A percentile compares a stretch with the other conserved stretches of the same genome.
These are phyloP conservation scores for Cebus imitator DNA, from an alignment of 2,113 vertebrate genomes.

Conservation along the genomic window DNA sequence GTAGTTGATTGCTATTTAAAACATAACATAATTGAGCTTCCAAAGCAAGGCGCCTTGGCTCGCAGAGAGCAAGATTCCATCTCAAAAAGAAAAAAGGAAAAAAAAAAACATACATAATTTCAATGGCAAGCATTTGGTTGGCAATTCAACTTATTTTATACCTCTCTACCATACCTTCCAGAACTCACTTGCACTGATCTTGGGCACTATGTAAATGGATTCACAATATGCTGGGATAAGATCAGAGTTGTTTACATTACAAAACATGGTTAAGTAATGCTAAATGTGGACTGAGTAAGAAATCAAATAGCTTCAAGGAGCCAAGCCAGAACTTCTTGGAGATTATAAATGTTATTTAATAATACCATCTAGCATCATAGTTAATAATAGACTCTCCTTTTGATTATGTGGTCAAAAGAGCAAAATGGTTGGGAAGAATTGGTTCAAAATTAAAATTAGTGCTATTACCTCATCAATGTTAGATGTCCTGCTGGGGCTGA, in stretches of 20 bases:
- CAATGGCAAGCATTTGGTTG: not conserved
- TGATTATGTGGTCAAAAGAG: not conserved
- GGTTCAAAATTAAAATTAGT: conserved; percentile 28
- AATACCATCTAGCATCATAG: not conserved
- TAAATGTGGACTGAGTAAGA: not conserved
- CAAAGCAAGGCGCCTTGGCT: too few species aligned
- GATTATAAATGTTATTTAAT: not conserved
- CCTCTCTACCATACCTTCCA: not conserved
- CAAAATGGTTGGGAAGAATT: not conserved
- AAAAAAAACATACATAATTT: not conserved
- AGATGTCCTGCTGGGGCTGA: not conserved
- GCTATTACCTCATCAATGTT: not conserved
- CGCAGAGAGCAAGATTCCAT: too few species aligned
- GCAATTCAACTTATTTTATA: not conserved
- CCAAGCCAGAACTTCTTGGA: not conserved
- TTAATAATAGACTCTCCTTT: not conserved
- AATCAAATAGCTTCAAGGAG: not conserved
- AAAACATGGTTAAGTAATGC: not conserved
- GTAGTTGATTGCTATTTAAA: not conserved
- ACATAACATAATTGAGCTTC: not conserved
- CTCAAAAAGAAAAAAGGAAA: too few species aligned
- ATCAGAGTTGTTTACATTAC: not conserved
- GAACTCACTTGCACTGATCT: not conserved
- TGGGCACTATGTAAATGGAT: not conserved
- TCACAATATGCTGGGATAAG: not conserved